Evolutionary conservation across 2,113 vertebrate genomes (phyloP).

Genomic region (Eublepharis macularius): DNA sequence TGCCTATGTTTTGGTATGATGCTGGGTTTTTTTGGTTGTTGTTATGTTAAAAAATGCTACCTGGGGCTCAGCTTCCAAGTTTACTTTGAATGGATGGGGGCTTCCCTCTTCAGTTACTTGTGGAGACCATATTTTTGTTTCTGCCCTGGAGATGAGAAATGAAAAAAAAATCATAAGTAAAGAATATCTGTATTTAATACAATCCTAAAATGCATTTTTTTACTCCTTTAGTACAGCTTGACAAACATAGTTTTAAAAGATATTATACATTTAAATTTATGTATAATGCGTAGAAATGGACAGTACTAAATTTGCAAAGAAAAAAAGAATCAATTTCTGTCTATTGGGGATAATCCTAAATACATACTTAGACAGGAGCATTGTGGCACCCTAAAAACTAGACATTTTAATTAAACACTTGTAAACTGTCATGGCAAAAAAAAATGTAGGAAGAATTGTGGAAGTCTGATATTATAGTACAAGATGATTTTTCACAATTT

Average conservation of each 20-base stretch:
- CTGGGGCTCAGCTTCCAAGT: slow-evolving; percentile 91
- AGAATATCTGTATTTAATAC: neutral
- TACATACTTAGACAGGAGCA: neutral
- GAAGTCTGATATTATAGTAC: neutral
- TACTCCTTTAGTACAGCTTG: neutral
- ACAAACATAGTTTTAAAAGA: neutral
- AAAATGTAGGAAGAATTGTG: neutral
- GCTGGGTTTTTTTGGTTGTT: neutral
- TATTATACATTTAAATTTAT: neutral
- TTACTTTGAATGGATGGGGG: slow-evolving; percentile 89
- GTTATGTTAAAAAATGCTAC: slow-evolving; percentile 75
- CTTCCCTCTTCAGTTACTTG: slow-evolving; percentile 82
- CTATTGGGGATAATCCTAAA: neutral
- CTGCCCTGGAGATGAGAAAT: slow-evolving; percentile 74
- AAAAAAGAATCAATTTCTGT: neutral
- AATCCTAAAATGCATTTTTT: neutral
- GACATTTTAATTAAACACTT: neutral
- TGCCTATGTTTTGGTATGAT: neutral
- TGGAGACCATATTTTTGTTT: slow-evolving; percentile 91
- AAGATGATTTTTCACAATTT: neutral
- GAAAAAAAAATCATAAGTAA: slow-evolving; percentile 12
- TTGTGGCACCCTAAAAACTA: too few relatives aligned
- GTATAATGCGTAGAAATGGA: neutral
- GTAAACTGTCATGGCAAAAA: neutral
- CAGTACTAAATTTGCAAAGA: neutral